Conservation (phyloP, 2,888 invertebrate species). For the Suillia variegata region DNA sequence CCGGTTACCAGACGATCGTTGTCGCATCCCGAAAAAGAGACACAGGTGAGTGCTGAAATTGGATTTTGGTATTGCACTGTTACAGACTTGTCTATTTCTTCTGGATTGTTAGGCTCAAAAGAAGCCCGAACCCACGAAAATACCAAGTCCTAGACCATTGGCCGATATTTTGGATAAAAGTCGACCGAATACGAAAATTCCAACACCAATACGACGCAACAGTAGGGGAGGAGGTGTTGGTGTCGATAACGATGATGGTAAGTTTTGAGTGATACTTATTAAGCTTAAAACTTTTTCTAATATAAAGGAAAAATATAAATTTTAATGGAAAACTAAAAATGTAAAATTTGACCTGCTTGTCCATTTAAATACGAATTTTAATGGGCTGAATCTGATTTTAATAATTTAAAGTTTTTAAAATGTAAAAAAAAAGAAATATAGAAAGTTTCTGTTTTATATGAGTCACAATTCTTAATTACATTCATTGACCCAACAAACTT, state of each 20-base stretch:
- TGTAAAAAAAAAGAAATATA: no score
- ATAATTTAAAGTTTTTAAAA: no score
- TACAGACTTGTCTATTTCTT: not conserved
- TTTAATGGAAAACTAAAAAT: no score
- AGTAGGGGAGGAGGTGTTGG: slow-evolving; percentile 45
- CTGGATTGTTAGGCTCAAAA: slow-evolving; percentile 41
- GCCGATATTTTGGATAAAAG: slow-evolving; percentile 55
- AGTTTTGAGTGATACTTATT: slow-evolving; percentile 28
- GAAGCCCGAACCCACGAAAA: slow-evolving; percentile 52
- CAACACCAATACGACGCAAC: slow-evolving; percentile 45
- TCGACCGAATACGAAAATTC: slow-evolving; percentile 52
- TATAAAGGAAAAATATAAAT: no score
- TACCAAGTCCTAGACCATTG: slow-evolving; percentile 57
- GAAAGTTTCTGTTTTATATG: no score
- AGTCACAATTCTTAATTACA: no score
- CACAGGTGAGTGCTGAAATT: slow-evolving; percentile 42
- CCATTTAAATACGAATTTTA: no score
- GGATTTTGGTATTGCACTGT: not conserved
- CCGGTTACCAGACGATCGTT: slow-evolving; percentile 58
- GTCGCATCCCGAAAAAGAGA: slow-evolving; percentile 59
- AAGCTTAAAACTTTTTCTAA: no score
- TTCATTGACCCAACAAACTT: no score
- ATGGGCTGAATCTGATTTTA: no score
- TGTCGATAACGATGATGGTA: slow-evolving; percentile 46
- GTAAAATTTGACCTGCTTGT: no score